These are phyloP conservation scores for Cnemophilus loriae DNA, from an alignment of 2,113 vertebrate genomes.

Conservation along the genomic window DNA sequence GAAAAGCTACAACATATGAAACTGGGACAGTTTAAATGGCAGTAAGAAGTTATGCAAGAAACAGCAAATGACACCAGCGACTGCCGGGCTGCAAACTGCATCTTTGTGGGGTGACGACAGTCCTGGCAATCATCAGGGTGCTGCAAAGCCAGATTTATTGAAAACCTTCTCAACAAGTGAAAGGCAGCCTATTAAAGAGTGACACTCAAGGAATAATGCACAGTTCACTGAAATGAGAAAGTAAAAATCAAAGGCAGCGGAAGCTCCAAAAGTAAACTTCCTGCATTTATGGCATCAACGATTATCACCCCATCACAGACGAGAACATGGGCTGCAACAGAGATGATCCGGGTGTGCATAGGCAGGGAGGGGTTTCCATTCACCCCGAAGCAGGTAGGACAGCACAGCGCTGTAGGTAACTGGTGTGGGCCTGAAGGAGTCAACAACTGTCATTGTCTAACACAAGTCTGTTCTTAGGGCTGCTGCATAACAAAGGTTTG, in stretches of 20 bases:
- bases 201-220: not conserved
- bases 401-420: not conserved
- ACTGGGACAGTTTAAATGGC: not conserved
- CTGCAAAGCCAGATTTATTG: not conserved
- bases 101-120: rapidly evolving
- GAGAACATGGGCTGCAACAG: not conserved
- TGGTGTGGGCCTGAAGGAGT: not conserved
- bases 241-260: not conserved
- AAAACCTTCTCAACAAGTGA: not conserved
- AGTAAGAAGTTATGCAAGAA: not conserved
- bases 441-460: not conserved
- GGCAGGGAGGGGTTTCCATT: not conserved
- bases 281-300: not conserved
- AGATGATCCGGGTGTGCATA: not conserved
- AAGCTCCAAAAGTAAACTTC: not conserved
- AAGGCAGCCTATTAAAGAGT: not conserved
- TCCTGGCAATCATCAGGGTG: not conserved
- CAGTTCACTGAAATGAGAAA: not conserved
- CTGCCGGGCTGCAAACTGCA: not conserved
- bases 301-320: not conserved
- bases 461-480: not conserved
- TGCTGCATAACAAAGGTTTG: not conserved
- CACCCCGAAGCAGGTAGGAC: not conserved
- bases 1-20: not conserved
- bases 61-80: not conserved